phyloP scores from a whole-genome alignment of 2,797 vertebrate species.

The Glyptemys insculpta region DNA sequence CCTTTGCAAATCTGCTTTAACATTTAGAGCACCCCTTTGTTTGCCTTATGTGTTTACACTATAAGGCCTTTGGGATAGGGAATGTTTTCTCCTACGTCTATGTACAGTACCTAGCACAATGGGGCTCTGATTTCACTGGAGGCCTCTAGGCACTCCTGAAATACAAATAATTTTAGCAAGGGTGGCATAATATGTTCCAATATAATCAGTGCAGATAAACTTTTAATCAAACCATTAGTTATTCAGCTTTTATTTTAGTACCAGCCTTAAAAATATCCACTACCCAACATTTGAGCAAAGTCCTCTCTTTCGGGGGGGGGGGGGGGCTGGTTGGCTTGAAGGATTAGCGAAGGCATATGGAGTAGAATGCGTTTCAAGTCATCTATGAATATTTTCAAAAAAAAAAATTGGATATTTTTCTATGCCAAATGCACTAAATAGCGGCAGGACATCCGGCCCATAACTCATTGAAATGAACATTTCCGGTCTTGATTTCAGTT shows the following conservation, averaged over 20 bases:
- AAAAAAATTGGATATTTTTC: neutral
- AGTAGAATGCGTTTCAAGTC: neutral
- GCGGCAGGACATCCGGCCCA: neutral
- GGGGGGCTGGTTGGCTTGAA: neutral
- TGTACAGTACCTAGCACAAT: accelerated
- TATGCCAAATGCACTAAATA: neutral
- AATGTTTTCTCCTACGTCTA: accelerated
- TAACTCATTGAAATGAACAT: neutral
- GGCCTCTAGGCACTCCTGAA: neutral
- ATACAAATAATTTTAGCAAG: neutral
- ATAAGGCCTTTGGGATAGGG: accelerated
- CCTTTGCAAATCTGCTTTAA: neutral
- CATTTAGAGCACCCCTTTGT: neutral
- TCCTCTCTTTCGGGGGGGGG: neutral
- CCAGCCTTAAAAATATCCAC: neutral
- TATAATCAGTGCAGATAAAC: neutral
- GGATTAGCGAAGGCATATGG: neutral
- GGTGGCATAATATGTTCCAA: neutral
- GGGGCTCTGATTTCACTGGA: neutral
- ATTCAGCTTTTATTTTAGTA: neutral
- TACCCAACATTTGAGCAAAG: neutral
- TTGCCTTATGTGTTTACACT: neutral
- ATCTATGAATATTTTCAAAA: neutral
- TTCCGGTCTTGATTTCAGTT: neutral
- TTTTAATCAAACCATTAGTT: neutral